Percentiles rank a stretch among this genome's conserved stretches.
These are phyloP conservation scores for Xyrauchen texanus DNA, from an alignment of 2,113 vertebrate species.

Conservation along the genomic window DNA sequence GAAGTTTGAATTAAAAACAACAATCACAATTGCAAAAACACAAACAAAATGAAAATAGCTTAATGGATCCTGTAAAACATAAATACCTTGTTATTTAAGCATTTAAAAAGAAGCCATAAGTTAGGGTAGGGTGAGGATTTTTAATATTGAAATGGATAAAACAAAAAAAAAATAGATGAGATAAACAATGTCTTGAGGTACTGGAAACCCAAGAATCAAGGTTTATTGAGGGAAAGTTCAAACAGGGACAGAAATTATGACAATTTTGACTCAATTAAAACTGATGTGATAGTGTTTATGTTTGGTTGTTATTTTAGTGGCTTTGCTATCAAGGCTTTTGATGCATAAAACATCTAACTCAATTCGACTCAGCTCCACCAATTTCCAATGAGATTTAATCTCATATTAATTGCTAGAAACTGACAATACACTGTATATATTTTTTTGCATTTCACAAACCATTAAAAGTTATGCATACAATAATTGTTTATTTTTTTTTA, in stretches of 20 bases:
- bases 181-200: no score
- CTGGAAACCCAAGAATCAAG: not conserved
- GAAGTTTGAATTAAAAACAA: not conserved
- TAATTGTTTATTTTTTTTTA: constrained; percentile 8
- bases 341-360: not conserved
- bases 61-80: not conserved
- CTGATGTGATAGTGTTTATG: not conserved
- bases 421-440: constrained; percentile 31
- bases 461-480: constrained; percentile 22
- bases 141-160: no score
- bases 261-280: constrained; percentile 30
- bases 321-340: constrained; percentile 9
- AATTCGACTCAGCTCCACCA: not conserved
- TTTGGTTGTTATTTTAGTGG: not conserved
- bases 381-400: constrained; percentile 29
- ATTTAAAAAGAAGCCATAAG: not conserved
- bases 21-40: not conserved
- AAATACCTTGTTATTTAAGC: not conserved
- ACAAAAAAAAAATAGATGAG: no score
- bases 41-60: not conserved
- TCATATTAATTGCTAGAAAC: constrained; percentile 9
- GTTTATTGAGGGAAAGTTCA: not conserved
- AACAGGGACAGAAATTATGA: not conserved
- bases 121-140: not conserved
- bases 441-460: constrained; percentile 19